Evolutionary conservation across 2,797 vertebrate genomes (phyloP), one percentile per base, ranked within the genome.

Genomic region (Nothura maculosa): DNA sequence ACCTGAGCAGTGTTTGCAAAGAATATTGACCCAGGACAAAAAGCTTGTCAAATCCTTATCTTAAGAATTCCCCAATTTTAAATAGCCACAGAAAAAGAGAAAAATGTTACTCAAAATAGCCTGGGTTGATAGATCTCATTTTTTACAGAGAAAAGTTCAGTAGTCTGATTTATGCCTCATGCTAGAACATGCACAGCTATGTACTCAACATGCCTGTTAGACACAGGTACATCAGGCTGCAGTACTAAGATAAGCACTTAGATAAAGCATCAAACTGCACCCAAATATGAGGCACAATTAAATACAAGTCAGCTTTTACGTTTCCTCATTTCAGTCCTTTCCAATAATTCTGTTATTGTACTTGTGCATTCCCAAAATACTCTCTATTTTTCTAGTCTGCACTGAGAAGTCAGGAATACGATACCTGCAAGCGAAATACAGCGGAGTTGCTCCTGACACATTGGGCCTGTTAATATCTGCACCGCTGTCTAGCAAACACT

Each of bases 351-450:
- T 77, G 45, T 64, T 83, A 70, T 20, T 30, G 79, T 7, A 72
- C 64, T 57, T 72, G 43, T 64, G 34, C 68, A 30, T 47, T 22
- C 52, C 48, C 77, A 13, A 22, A 82, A 82, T 76, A 68, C 67
- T 1, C 84, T 48, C 4, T 60, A 60, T 47, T 47, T 36, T 54
- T 54, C 40, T 28, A 38, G 43, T 12, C 10, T 87, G 13, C 27
- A 90, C 72, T 67, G 58, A 12, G 45, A 95, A 93, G 74, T 62
- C 69, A 66, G 88, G 52, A 87, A 61, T 60, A 80, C 24, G 60
- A 87, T 93, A 99, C 99, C 99, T 99, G 99, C 99, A 99, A 84
- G 99, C 99, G 81, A 99, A 99, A 96, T 99, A 99, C 40, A 99
- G 98, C 0, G 99, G 99, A 36, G 99, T 99, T 47, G 99, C 99